Evolutionary conservation across 53 echinoderm and acorn worm species (phyloP).

Genomic region (Echinarachnius parma): DNA sequence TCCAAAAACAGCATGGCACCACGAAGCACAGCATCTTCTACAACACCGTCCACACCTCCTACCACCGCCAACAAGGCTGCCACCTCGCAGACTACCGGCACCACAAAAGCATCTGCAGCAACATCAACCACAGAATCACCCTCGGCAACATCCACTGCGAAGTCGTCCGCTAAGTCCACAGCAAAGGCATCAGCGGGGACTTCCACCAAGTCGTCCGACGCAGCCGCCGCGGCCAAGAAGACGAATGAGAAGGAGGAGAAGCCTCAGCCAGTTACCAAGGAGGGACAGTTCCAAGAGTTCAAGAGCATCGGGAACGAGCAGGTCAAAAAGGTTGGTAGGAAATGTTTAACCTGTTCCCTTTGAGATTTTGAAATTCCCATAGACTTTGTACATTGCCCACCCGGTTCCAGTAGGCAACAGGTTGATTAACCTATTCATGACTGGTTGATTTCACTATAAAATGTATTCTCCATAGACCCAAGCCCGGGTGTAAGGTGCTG

Average conservation of each 20-base stretch:
- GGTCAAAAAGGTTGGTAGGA: constrained; percentile 96
- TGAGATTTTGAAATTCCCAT: too few species aligned
- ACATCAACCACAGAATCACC: too few species aligned
- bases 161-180: background rate
- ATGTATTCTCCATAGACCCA: too few species aligned
- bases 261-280: constrained; percentile 39
- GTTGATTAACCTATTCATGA: too few species aligned
- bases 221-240: constrained; percentile 2
- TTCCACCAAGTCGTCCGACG: background rate
- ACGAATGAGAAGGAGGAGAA: background rate
- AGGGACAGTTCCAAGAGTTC: constrained; percentile 71
- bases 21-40: background rate
- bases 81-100: background rate
- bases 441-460: too few species aligned
- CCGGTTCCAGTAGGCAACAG: too few species aligned
- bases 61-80: background rate
- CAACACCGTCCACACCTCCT: background rate
- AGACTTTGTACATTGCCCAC: too few species aligned
- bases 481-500: too few species aligned
- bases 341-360: too few species aligned
- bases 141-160: background rate
- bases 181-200: background rate
- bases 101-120: too few species aligned
- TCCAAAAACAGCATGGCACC: too few species aligned
- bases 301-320: constrained; percentile 77